Evolutionary conservation across 2,797 vertebrate genomes (phyloP), one percentile per base, ranked within the genome.

Genomic region (Coregonus suidteri): DNA sequence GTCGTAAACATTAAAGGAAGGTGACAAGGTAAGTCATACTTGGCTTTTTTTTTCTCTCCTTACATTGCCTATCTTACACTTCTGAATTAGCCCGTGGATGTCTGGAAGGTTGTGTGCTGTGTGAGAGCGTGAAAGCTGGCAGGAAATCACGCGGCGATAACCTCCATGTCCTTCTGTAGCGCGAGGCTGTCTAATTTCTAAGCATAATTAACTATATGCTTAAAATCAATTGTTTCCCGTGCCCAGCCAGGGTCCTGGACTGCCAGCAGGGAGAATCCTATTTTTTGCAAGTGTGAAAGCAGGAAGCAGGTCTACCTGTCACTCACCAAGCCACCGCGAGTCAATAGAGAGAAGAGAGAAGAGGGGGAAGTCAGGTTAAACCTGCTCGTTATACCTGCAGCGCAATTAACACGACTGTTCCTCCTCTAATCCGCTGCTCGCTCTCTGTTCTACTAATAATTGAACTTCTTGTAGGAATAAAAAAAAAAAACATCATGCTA

Each of bases 181-280:
- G 83, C 82, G 83, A 82, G 85, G 81, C 90, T 91, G 92, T 92
- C 93, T 94, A 90, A 94, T 94, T 94, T 93, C 91, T 91, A 77
- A 87, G 89, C 90, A 92, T 94, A 94, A 95, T 95, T 94, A 95
- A 94, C 92, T 92, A 92, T 92, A 94, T 91, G 93, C 91, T 94
- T 91, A 91, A 94, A 94, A 95, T 95, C 94, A 94, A 94, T 95
- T 95, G 93, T 94, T 95, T 95, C 93, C 92, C 91, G 90, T 88
- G 89, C 93, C 85, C 93, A 94, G 93, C 90, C 84, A 94, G 94
- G 92, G 93, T 94, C 92, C 92, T 85, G 84, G 92, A 85, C 93
- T 90, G 89, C 93, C 90, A 93, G 91, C 93, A 86, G 93, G 82
- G 91, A 92, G 92, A 91, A 91, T 91, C 89, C 93, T 93, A 93